These are phyloP conservation scores for Manis pentadactyla DNA, from an alignment of 2,797 vertebrate genomes.

Conservation along the genomic window DNA sequence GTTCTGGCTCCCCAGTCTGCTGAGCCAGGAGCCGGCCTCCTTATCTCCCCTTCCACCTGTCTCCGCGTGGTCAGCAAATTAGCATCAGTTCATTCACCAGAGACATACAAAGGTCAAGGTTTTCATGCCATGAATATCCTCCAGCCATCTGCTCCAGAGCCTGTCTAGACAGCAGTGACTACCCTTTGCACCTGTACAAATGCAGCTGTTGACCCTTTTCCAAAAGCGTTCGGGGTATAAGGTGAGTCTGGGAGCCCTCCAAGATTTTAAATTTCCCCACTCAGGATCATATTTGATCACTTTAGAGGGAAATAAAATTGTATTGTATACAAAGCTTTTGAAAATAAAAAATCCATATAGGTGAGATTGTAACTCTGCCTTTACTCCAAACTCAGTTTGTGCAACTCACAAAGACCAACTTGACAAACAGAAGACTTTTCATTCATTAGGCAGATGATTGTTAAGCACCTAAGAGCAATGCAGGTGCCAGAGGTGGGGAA, in stretches of 20 bases:
- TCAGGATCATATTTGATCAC: not conserved
- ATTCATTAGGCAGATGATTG: not conserved
- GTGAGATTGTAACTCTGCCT: not conserved
- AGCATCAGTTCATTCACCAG: not conserved
- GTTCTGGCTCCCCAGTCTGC: not conserved
- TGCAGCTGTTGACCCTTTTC: not conserved
- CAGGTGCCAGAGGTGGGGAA: not conserved
- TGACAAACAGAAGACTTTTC: fast-evolving
- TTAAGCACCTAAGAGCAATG: not conserved
- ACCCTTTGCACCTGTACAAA: not conserved
- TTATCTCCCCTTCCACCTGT: not conserved
- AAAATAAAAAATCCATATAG: not conserved
- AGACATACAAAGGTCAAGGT: not conserved
- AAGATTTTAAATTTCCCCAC: not conserved
- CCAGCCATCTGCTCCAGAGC: not conserved
- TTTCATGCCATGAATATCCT: not conserved
- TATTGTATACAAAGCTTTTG: not conserved
- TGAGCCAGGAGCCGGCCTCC: not conserved
- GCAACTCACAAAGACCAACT: not conserved
- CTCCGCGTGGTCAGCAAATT: not conserved
- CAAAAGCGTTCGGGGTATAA: not conserved
- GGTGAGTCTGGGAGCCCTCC: not conserved
- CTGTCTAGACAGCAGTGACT: not conserved
- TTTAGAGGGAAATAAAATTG: not conserved
- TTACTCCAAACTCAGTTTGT: not conserved